Conservation (phyloP, 2,888 invertebrate genomes). For the Pasiphila rectangulata region DNA sequence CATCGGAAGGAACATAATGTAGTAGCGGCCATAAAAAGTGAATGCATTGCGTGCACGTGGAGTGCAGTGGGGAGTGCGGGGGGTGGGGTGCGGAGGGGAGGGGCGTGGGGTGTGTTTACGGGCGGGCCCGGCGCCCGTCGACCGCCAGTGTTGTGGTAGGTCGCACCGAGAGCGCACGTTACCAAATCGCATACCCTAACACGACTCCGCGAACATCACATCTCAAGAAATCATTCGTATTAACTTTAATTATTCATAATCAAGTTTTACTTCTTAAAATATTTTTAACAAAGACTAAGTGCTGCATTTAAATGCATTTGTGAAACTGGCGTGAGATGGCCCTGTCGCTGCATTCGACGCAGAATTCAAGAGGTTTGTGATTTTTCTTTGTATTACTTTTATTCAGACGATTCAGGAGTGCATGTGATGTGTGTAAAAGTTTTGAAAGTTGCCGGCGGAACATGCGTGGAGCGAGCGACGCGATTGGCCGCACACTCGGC, state of each 20-base stretch:
- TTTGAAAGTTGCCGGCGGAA: slow-evolving; percentile 71
- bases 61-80: slow-evolving; percentile 56
- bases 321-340: slow-evolving; percentile 81
- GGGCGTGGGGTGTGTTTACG: slow-evolving; percentile 74
- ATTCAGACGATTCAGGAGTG: slow-evolving; percentile 52
- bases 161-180: slow-evolving; percentile 71
- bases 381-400: slow-evolving; percentile 38
- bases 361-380: slow-evolving; percentile 78
- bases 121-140: slow-evolving; percentile 47
- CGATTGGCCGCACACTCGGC: slow-evolving; percentile 63
- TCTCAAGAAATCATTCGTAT: slow-evolving; percentile 35
- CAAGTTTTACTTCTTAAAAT: not conserved
- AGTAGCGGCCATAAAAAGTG: slow-evolving; percentile 76
- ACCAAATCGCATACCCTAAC: slow-evolving; percentile 57
- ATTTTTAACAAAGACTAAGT: slow-evolving; percentile 38
- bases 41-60: slow-evolving; percentile 78
- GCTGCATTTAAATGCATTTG: slow-evolving; percentile 69
- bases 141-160: slow-evolving; percentile 84
- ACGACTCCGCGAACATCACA: slow-evolving; percentile 65
- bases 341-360: slow-evolving; percentile 81
- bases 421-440: slow-evolving; percentile 70
- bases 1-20: slow-evolving; percentile 75
- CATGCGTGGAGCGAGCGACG: slow-evolving; percentile 68
- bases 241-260: not conserved
- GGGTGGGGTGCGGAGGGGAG: slow-evolving; percentile 43